These are phyloP conservation scores for Trissonchulus latispiculum DNA, from an alignment of 2,888 invertebrate genomes.

Conservation along the genomic window DNA sequence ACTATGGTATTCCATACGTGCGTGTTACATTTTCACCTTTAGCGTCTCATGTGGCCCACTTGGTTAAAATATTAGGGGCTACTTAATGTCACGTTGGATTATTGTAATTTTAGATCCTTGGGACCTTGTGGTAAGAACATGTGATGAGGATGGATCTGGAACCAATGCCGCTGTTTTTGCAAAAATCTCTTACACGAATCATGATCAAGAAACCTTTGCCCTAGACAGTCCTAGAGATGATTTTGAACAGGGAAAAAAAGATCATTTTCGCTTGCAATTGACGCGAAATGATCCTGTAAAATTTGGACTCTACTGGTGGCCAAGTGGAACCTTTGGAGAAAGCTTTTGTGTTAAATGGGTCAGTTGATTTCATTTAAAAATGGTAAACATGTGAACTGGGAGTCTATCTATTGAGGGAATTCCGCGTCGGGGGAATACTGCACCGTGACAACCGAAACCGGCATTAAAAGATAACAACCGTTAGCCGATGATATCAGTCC, in stretches of 20 bases:
- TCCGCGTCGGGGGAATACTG: no score
- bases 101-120: conserved; percentile 25
- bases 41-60: no score
- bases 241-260: conserved; percentile 32
- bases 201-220: conserved; percentile 27
- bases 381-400: no score
- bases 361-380: no score
- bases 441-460: no score
- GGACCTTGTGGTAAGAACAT: conserved; percentile 35
- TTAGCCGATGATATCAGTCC: no score
- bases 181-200: conserved; percentile 33
- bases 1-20: no score
- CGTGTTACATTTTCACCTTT: no score
- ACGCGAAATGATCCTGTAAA: conserved; percentile 33
- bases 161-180: conserved; percentile 34
- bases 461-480: no score
- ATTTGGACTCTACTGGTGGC: conserved; percentile 36
- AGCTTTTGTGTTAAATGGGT: conserved; percentile 34
- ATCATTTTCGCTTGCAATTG: conserved; percentile 33
- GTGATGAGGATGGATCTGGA: conserved; percentile 31
- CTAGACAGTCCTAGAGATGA: conserved; percentile 28
- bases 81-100: no score
- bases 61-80: no score
- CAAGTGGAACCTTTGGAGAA: conserved; percentile 31
- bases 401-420: no score